These are phyloP conservation scores for Xyrichtys novacula DNA, from an alignment of 2,797 vertebrate genomes.

Conservation along the genomic window DNA sequence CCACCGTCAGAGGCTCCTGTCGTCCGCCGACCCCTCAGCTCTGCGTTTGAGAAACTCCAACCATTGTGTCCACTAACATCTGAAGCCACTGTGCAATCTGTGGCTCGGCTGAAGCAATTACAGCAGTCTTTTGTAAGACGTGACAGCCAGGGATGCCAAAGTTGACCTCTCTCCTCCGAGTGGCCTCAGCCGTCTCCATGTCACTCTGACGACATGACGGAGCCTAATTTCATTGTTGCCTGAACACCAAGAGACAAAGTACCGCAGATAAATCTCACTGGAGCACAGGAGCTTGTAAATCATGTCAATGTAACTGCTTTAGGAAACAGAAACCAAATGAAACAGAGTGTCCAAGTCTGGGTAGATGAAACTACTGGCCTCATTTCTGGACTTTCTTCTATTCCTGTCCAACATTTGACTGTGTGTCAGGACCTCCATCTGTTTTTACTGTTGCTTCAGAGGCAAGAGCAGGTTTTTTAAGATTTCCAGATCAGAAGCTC, in stretches of 20 bases:
- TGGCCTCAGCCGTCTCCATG: constrained; percentile 17
- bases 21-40: constrained; percentile 36
- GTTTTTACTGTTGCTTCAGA: constrained; percentile 52
- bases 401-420: constrained; percentile 2
- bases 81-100: constrained; percentile 50
- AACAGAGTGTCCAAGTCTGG: not conserved
- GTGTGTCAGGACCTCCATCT: constrained; percentile 49
- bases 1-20: constrained; percentile 46
- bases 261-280: constrained; percentile 10
- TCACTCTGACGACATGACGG: constrained; percentile 1
- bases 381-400: constrained; percentile 7
- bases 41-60: constrained; percentile 19
- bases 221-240: constrained; percentile 37
- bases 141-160: constrained; percentile 4
- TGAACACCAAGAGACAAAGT: constrained; percentile 18
- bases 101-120: constrained; percentile 27
- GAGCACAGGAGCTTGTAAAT: constrained; percentile 12
- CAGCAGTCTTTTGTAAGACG: constrained; percentile 25
- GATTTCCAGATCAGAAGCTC: constrained; percentile 19
- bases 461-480: not conserved
- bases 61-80: constrained; percentile 57
- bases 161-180: constrained; percentile 27
- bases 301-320: not conserved
- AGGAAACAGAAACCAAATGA: constrained; percentile 22
- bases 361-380: constrained; percentile 10